Evolutionary conservation across 1,140 invertebrate genomes (phyloP).

Genomic region (Hesperophylax magnus): DNA sequence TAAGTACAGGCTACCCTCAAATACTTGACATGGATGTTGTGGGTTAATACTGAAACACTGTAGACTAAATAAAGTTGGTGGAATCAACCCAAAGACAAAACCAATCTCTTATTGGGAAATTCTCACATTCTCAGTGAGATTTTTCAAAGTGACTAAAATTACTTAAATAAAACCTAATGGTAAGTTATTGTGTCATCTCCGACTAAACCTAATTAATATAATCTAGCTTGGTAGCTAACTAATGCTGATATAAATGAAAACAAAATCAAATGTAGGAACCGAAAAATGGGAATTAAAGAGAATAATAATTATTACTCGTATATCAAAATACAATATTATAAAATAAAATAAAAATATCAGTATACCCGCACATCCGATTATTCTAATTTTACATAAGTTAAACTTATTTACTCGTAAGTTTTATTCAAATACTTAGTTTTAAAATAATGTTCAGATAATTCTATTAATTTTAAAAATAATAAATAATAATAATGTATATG

Average conservation of each 20-base stretch:
- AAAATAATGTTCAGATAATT: conserved; percentile 11
- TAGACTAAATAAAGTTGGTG: background rate
- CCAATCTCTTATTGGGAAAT: too few species aligned
- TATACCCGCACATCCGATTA: conserved; percentile 58
- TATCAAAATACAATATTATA: conserved; percentile 38
- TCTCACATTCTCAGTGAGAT: too few species aligned
- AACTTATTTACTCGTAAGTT: conserved; percentile 25
- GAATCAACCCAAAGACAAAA: background rate
- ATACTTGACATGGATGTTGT: background rate
- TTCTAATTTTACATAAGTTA: conserved; percentile 39
- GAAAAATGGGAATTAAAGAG: conserved; percentile 38
- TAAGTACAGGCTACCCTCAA: conserved; percentile 14
- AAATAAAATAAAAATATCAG: conserved; percentile 44
- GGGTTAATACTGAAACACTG: background rate
- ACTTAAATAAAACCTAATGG: conserved; percentile 16
- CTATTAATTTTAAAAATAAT: conserved; percentile 6
- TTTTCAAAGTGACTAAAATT: background rate
- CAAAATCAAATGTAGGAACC: conserved; percentile 39
- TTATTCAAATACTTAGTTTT: conserved; percentile 13
- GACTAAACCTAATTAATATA: conserved; percentile 18
- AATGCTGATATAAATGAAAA: conserved; percentile 29
- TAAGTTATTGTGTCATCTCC: conserved; percentile 12
- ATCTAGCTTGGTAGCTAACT: conserved; percentile 26
- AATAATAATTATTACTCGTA: conserved; percentile 31
- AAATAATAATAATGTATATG: conserved; percentile 8